Conservation (phyloP, 2,888 invertebrate genomes). For the Philereme vetulata region DNA sequence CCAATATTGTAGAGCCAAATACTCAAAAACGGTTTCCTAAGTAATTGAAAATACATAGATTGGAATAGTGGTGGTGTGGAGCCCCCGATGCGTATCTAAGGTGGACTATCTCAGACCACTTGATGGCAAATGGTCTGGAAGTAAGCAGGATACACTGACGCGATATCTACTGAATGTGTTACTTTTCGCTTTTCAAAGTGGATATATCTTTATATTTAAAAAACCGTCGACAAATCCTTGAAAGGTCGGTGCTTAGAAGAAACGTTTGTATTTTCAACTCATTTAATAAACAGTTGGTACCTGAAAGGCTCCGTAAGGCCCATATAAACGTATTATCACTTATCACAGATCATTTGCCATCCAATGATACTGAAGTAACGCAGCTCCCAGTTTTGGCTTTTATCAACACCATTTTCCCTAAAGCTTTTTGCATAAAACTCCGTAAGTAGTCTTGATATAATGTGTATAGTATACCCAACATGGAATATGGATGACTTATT, state of each 20-base stretch:
- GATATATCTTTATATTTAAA: slow-evolving; percentile 27
- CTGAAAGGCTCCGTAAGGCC: slow-evolving; percentile 57
- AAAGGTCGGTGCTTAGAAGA: slow-evolving; percentile 14
- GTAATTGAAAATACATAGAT: slow-evolving; percentile 72
- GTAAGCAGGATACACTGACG: slow-evolving; percentile 72
- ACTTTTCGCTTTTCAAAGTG: slow-evolving; percentile 55
- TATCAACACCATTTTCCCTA: slow-evolving; percentile 55
- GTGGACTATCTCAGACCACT: slow-evolving; percentile 80
- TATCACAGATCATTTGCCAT: slow-evolving; percentile 73
- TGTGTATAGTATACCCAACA: slow-evolving; percentile 36
- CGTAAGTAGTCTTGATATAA: slow-evolving; percentile 48
- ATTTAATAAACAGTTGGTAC: slow-evolving; percentile 59
- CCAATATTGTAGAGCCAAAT: slow-evolving; percentile 34
- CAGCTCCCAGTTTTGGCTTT: slow-evolving; percentile 54
- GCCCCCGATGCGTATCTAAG: slow-evolving; percentile 70
- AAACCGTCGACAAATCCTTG: slow-evolving; percentile 1
- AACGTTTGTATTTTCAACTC: slow-evolving; percentile 51
- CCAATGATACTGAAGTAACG: slow-evolving; percentile 75
- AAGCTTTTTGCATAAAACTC: slow-evolving; percentile 54
- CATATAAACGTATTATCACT: slow-evolving; percentile 68
- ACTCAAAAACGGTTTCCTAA: slow-evolving; percentile 48
- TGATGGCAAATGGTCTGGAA: slow-evolving; percentile 76
- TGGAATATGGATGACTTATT: slow-evolving; percentile 39
- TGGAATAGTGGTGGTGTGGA: slow-evolving; percentile 51
- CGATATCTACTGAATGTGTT: slow-evolving; percentile 67